A percentile compares a stretch with the other conserved stretches of the same genome.
Conservation (phyloP, 1,140 invertebrate genomes). For the Drosophila tropicalis region DNA sequence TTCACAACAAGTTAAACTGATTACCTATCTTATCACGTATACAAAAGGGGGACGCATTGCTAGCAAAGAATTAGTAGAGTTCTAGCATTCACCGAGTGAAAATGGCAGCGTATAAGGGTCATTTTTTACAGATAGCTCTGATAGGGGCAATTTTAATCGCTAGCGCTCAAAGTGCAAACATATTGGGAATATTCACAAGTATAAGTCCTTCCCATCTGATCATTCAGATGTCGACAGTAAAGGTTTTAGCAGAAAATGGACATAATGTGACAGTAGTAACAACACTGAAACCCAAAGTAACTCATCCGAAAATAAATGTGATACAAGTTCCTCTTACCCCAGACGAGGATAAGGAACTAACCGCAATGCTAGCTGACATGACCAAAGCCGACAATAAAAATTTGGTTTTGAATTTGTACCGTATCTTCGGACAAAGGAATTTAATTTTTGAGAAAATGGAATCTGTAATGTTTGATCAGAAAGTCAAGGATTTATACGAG, state of each 20-base stretch:
- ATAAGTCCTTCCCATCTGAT: conserved; percentile 57
- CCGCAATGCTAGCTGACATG: conserved; percentile 22
- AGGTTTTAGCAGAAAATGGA: conserved; percentile 43
- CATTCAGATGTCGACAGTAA: conserved; percentile 40
- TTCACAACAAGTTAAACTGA: background rate
- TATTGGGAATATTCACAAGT: conserved; percentile 49
- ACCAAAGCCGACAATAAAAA: conserved; percentile 26
- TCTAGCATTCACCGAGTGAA: background rate
- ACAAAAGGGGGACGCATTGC: background rate
- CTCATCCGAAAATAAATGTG: conserved; percentile 38
- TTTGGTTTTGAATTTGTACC: conserved; percentile 3
- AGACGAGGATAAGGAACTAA: conserved; percentile 8
- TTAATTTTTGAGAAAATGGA: conserved; percentile 31
- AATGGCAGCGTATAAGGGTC: background rate
- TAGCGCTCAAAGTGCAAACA: conserved; percentile 33
- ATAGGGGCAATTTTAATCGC: background rate
- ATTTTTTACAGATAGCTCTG: background rate
- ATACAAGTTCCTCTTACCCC: conserved; percentile 42
- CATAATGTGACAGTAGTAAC: conserved; percentile 57
- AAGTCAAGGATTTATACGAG: conserved; percentile 33
- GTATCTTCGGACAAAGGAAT: background rate
- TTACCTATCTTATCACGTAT: conserved; percentile 2
- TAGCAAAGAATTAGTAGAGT: background rate
- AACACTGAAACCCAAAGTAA: conserved; percentile 29
- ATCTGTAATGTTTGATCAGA: conserved; percentile 28